Evolutionary conservation across 2,797 vertebrate species (phyloP).

Genomic region (Poliocrania exsul): DNA sequence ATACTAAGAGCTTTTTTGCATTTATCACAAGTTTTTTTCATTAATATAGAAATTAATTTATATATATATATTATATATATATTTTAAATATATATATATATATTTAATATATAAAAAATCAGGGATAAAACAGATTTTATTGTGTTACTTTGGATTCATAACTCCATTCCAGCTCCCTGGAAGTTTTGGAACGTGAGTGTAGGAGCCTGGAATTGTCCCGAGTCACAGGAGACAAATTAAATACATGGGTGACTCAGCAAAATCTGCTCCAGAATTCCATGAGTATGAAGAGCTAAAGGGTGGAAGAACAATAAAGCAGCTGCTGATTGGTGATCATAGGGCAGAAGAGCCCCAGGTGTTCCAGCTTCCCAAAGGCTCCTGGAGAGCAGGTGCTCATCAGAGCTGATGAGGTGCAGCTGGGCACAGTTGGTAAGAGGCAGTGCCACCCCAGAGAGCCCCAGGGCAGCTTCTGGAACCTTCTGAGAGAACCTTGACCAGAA

Average conservation of each 20-base stretch:
- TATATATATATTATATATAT: too few species aligned
- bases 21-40: not conserved
- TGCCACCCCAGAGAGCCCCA: too few species aligned
- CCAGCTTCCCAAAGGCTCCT: too few species aligned
- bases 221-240: not conserved
- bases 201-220: not conserved
- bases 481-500: accelerated
- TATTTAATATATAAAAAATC: not conserved
- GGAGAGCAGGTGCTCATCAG: too few species aligned
- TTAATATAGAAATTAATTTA: not conserved
- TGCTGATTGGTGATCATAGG: not conserved
- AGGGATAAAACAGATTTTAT: not conserved
- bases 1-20: not conserved
- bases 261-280: not conserved
- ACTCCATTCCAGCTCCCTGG: not conserved
- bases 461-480: accelerated
- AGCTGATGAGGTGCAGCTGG: too few species aligned
- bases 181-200: not conserved
- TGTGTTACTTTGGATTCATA: not conserved
- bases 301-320: not conserved
- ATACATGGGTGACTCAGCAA: not conserved
- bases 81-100: too few species aligned
- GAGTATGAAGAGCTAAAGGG: not conserved
- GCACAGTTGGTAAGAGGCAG: too few species aligned
- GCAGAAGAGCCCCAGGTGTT: not conserved